These are phyloP conservation scores for Philereme vetulata DNA, from an alignment of 2,888 invertebrate genomes.

Conservation along the genomic window DNA sequence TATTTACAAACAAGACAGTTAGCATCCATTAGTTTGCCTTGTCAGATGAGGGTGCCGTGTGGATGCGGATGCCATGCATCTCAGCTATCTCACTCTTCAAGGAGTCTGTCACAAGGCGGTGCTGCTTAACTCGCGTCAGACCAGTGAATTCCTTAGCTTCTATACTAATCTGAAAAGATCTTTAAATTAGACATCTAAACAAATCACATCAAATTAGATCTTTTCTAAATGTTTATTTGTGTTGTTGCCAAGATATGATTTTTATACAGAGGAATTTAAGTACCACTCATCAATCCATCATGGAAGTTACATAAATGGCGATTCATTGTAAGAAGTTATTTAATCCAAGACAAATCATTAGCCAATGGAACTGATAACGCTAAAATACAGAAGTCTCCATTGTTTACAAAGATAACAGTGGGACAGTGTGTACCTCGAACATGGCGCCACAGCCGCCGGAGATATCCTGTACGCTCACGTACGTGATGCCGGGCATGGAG, in stretches of 20 bases:
- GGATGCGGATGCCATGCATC: constrained; percentile 93
- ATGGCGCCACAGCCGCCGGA: constrained; percentile 93
- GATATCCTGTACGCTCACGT: constrained; percentile 87
- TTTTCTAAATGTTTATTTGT: no score
- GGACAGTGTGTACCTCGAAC: constrained; percentile 84
- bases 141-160: constrained; percentile 88
- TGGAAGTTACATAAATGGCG: no score
- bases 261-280: no score
- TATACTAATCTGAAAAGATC: constrained; percentile 77
- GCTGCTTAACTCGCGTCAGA: constrained; percentile 88
- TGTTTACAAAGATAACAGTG: no score
- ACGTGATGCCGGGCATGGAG: constrained; percentile 85
- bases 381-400: no score
- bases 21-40: constrained; percentile 24
- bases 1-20: constrained; percentile 33
- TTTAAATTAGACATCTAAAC: neutral
- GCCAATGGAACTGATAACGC: no score
- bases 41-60: constrained; percentile 80
- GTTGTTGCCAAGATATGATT: no score
- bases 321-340: no score
- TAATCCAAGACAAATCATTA: no score
- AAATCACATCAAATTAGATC: no score
- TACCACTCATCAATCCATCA: no score
- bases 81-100: constrained; percentile 90
- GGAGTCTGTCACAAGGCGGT: constrained; percentile 88